Evolutionary conservation across 2,113 vertebrate species (phyloP), one percentile per base, ranked within the genome.

Genomic region (Polypterus bichir): DNA sequence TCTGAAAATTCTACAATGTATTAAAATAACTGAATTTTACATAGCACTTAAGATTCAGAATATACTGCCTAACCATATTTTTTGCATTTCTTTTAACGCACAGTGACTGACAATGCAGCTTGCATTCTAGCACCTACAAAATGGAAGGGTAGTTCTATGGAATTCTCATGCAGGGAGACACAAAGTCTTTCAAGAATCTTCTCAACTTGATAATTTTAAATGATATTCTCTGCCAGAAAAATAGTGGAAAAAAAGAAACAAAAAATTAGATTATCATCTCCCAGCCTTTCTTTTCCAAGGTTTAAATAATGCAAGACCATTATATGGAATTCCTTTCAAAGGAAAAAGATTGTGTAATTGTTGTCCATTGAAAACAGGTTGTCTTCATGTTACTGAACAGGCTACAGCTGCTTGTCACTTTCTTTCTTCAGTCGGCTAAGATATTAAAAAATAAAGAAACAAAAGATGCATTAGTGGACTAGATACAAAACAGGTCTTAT

Each of bases 11-110:
- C 92, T 92, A 96, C 86, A 88, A 92, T 92, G 93, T 97, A 97
- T 88, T 96, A 97, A 97, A 97, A 97, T 95, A 98, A 97, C 93
- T 87, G 86, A 91, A 89, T 90, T 88, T 91, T 87, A 91, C 88
- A 94, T 88, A 93, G 93, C 91, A 97, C 92, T 94, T 88, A 78
- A 86, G 85, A 88, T 89, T 89, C 89, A 82, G 84, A 86, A 89
- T 86, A 87, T 75, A 83, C 84, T 75, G 77, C 84, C 85, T 79
- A 77, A 81, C 85, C 81, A 82, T 80, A 84, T 79, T 76, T 74
- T 81, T 73, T 68, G 73, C 56, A 80, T 78, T 80, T 73, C 66
- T 59, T 68, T 83, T 83, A 86, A 85, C 86, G 85, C 91, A 92
- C 91, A 92, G 91, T 89, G 87, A 27, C 27, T 27, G 27, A 84